These are phyloP conservation scores for Hydractinia echinata DNA, from an alignment of 30 jellyfish, hydroid and myxozoan species.

Conservation along the genomic window DNA sequence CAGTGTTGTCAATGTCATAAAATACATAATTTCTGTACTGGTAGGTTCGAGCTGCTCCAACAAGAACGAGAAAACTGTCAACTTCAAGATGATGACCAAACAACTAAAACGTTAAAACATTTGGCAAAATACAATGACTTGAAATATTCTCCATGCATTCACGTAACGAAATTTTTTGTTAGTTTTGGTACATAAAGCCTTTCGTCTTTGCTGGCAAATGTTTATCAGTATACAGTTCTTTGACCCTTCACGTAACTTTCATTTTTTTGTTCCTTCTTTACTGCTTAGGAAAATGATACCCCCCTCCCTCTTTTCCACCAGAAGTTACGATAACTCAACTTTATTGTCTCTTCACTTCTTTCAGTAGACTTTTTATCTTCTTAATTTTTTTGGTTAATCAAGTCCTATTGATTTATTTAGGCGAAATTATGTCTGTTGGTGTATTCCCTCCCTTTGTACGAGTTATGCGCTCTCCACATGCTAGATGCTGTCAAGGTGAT, in stretches of 20 bases:
- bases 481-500: conserved; percentile 60
- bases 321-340: no score
- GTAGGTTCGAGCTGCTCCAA: background rate
- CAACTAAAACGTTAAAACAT: background rate
- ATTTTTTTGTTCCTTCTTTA: background rate
- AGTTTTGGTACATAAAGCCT: no score
- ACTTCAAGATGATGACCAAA: conserved; percentile 17
- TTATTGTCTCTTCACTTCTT: no score
- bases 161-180: no score
- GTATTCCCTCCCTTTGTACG: conserved; percentile 82
- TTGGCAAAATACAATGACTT: background rate
- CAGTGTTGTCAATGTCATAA: no score
- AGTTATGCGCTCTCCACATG: conserved; percentile 54
- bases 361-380: background rate
- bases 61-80: background rate
- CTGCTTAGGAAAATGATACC: background rate
- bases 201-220: no score
- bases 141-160: background rate
- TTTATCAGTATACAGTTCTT: background rate
- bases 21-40: no score
- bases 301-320: no score
- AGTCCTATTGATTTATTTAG: conserved; percentile 37
- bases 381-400: conserved; percentile 25
- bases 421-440: conserved; percentile 83
- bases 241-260: background rate